phyloP scores from a whole-genome alignment of 2,888 invertebrate species.

The Conomelus anceps region DNA sequence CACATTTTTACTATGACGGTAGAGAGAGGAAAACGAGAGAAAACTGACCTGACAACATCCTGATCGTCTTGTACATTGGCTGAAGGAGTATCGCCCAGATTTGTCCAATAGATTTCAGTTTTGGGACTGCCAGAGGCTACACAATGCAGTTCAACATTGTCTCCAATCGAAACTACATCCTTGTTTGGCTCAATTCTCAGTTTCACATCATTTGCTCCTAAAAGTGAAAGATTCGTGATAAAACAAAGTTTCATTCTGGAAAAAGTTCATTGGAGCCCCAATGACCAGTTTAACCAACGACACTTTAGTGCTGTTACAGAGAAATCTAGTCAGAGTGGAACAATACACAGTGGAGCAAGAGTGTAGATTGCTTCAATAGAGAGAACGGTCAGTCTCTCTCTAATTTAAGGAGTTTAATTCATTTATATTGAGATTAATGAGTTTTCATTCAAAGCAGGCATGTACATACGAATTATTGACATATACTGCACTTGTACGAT shows the following conservation, averaged over 20 bases:
- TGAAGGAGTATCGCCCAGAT: constrained; percentile 50
- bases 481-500: no score
- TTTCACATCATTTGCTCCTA: constrained; percentile 29
- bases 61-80: constrained; percentile 52
- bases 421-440: no score
- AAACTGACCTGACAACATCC: constrained; percentile 45
- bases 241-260: neutral
- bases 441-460: no score
- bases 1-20: neutral
- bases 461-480: no score
- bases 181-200: constrained; percentile 43
- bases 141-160: constrained; percentile 57
- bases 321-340: no score
- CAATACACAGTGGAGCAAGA: no score
- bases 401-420: no score
- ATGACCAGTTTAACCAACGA: neutral
- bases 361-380: no score
- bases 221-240: neutral
- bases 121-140: constrained; percentile 47
- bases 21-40: neutral
- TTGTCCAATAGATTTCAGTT: constrained; percentile 56
- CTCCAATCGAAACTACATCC: constrained; percentile 50
- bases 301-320: neutral
- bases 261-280: neutral
- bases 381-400: no score